A percentile compares a stretch with the other conserved stretches of the same genome.
phyloP scores from a whole-genome alignment of 2,888 invertebrate genomes.

The Agapetus fuscipes region DNA sequence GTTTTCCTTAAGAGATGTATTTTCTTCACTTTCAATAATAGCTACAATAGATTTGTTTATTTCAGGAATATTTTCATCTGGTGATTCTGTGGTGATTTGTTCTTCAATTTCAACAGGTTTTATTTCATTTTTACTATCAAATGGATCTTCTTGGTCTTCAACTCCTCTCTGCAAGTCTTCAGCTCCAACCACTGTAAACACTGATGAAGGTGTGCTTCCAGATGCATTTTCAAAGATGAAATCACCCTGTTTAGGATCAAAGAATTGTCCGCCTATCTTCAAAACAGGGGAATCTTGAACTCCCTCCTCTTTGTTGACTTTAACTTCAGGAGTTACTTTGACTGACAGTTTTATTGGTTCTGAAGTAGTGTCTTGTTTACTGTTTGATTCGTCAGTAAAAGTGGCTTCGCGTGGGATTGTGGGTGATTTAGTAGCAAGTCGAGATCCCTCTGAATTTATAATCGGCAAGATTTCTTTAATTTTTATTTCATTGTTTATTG shows the following conservation, averaged over 20 bases:
- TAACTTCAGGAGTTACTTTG: neutral
- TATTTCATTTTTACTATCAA: slow-evolving; percentile 20
- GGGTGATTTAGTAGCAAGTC: slow-evolving; percentile 35
- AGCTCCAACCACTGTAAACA: slow-evolving; percentile 36
- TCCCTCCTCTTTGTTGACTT: slow-evolving; percentile 9
- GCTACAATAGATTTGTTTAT: no score
- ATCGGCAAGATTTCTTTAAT: slow-evolving; percentile 40
- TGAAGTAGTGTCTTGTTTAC: neutral
- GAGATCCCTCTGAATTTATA: slow-evolving; percentile 33
- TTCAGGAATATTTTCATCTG: slow-evolving; percentile 4
- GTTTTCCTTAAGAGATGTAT: neutral
- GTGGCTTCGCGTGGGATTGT: slow-evolving; percentile 35
- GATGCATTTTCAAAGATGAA: slow-evolving; percentile 28
- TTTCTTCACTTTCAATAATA: slow-evolving; percentile 6
- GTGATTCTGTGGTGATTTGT: slow-evolving; percentile 11
- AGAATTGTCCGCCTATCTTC: slow-evolving; percentile 31
- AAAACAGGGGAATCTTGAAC: slow-evolving; percentile 32
- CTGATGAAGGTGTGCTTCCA: slow-evolving; percentile 29
- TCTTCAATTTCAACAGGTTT: slow-evolving; percentile 1
- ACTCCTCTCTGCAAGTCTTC: slow-evolving; percentile 35
- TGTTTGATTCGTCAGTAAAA: slow-evolving; percentile 15
- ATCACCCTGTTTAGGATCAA: slow-evolving; percentile 28
- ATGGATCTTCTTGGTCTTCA: slow-evolving; percentile 25
- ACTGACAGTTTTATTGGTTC: neutral
- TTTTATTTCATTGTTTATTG: slow-evolving; percentile 37